Evolutionary conservation across 2,797 vertebrate genomes (phyloP), one percentile per base, ranked within the genome.

Genomic region (Glossophaga mutica): DNA sequence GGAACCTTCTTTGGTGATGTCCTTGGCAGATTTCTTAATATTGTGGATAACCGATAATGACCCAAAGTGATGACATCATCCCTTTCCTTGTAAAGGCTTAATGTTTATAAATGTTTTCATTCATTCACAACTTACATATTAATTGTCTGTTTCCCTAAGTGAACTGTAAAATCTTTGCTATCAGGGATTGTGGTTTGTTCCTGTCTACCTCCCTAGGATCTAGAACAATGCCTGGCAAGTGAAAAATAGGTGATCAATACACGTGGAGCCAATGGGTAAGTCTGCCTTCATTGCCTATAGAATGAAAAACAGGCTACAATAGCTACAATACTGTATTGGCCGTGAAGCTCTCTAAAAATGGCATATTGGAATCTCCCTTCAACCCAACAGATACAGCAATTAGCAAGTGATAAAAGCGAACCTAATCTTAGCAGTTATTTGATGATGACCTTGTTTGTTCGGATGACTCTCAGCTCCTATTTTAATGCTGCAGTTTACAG

Each of bases 361-460:
- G 0, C 14, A 42, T 87, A 73, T 34, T 0, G 73, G 48, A 46
- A 24, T 95, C 91, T 96, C 70, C 0, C 9, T 91, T 97, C 71
- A 71, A 93, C 90, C 16, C 91, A 90, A 91, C 87, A 87, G 87
- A 88, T 86, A 91, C 0, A 95, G 46, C 83, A 97, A 97, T 97
- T 97, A 96, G 34, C 37, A 85, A 94, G 65, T 70, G 91, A 91
- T 76, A 32, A 96, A 95, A 97, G 59, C 0, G 2, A 15, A 7
- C 57, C 59, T 93, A 77, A 5, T 87, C 91, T 74, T 46, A 34
- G 29, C 65, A 86, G 44, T 71, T 91, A 71, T 55, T 89, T 11
- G 37, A 71, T 90, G 85, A 91, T 87, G 94, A 97, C 96, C 94
- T 95, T 94, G 76, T 90, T 92, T 97, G 62, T 92, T 90, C 87